Evolutionary conservation across 1,140 invertebrate species (phyloP).

Genomic region (Zaprionus capensis): DNA sequence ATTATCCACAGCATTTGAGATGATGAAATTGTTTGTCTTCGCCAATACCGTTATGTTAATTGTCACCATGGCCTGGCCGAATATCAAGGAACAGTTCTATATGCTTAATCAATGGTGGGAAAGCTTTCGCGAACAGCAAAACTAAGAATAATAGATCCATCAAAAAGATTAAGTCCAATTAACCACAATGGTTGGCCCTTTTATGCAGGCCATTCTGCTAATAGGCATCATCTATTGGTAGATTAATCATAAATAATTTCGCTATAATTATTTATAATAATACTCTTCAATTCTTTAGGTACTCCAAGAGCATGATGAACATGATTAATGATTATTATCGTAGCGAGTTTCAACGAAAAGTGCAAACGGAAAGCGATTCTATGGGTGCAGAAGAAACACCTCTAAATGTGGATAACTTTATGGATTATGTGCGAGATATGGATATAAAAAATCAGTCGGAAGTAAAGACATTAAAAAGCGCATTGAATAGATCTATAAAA

Average conservation of each 20-base stretch:
- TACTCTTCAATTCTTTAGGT: conserved; percentile 6
- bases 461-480: not conserved
- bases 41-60: conserved; percentile 81
- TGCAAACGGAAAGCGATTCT: conserved; percentile 35
- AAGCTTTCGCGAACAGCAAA: conserved; percentile 49
- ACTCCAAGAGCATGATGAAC: conserved; percentile 79
- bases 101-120: conserved; percentile 75
- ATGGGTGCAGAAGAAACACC: conserved; percentile 35
- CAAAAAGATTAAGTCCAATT: not conserved
- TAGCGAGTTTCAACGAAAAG: conserved; percentile 74
- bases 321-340: conserved; percentile 84
- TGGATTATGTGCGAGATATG: conserved; percentile 72
- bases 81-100: conserved; percentile 72
- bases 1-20: conserved; percentile 67
- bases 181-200: conserved; percentile 74
- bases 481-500: not conserved
- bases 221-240: conserved; percentile 83
- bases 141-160: conserved; percentile 24
- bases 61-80: conserved; percentile 82
- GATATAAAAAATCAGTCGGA: conserved; percentile 32
- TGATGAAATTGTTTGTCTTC: conserved; percentile 83
- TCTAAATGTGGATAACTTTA: conserved; percentile 70
- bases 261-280: not conserved
- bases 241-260: not conserved
- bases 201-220: conserved; percentile 75